These are phyloP conservation scores for Caiman crocodilus DNA, from an alignment of 2,797 vertebrate genomes.

Conservation along the genomic window DNA sequence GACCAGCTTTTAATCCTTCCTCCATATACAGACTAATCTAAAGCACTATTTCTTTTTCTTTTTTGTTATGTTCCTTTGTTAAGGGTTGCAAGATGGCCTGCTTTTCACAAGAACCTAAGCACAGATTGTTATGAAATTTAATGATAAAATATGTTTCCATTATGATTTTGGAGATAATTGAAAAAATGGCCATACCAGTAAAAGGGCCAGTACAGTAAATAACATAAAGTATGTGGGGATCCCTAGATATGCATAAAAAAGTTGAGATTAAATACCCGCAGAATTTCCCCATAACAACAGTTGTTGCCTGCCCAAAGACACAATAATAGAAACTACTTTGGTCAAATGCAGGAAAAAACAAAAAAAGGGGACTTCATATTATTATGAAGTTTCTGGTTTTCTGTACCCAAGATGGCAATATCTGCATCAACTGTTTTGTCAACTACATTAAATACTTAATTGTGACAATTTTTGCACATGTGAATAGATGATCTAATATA, in stretches of 20 bases:
- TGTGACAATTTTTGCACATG: not conserved
- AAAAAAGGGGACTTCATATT: not conserved
- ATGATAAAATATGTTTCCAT: not conserved
- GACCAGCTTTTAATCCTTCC: too few relatives aligned
- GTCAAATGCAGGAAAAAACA: not conserved
- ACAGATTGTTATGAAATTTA: not conserved
- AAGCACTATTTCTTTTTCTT: too few relatives aligned
- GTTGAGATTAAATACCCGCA: not conserved
- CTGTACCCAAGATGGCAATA: not conserved
- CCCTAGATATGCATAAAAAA: not conserved
- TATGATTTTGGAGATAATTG: not conserved
- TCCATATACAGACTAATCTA: too few relatives aligned
- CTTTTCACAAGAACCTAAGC: not conserved
- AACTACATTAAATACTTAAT: not conserved
- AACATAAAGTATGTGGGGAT: accelerated
- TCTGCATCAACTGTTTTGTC: not conserved
- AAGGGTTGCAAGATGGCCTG: not conserved
- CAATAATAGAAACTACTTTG: not conserved
- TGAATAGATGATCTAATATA: not conserved
- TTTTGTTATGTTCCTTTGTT: not conserved
- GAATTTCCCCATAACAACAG: not conserved
- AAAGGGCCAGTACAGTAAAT: not conserved
- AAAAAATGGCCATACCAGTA: not conserved
- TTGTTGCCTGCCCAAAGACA: not conserved
- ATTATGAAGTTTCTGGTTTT: not conserved